Base-by-base conservation (phyloP, 2,797 vertebrate species). In the Chaetodon trifasciatus region DNA sequence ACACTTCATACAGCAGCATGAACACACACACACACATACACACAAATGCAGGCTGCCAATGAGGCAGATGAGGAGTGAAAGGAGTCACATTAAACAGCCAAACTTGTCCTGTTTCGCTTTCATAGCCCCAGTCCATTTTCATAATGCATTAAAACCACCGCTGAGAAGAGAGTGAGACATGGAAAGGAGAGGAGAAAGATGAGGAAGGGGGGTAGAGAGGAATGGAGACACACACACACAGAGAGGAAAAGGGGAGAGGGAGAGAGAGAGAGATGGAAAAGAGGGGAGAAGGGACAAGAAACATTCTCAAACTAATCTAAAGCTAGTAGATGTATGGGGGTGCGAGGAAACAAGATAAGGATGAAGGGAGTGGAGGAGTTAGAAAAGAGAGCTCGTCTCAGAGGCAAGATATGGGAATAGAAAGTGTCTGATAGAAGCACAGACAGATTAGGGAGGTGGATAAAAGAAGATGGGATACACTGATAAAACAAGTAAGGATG, bases 51-150 rank as follows among this genome's bases (percentile, higher is more conserved):
- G 74, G 74, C 79, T 84, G 86, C 88, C 87, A 92, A 89, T 91
- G 91, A 93, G 89, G 82, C 83, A 90, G 90, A 94, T 91, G 89
- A 91, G 88, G 90, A 94, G 91, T 90, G 90, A 94, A 94, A 92
- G 90, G 85, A 93, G 86, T 92, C 90, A 87, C 91, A 92, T 94
- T 94, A 92, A 93, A 93, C 88, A 89, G 90, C 87, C 91, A 90
- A 93, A 94, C 93, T 92, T 91, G 89, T 91, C 89, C 92, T 89
- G 92, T 93, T 93, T 93, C 85, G 86, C 91, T 90, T 91, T 92
- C 91, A 90, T 95, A 93, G 92, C 94, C 94, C 61, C 85, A 93
- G 91, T 94, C 93, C 91, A 91, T 93, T 94, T 95, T 94, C 93
- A 94, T 93, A 93, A 94, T 92, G 90, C 92, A 94, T 94, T 95